Evolutionary conservation across 2,113 vertebrate species (phyloP).

Genomic region (Athene cunicularia): DNA sequence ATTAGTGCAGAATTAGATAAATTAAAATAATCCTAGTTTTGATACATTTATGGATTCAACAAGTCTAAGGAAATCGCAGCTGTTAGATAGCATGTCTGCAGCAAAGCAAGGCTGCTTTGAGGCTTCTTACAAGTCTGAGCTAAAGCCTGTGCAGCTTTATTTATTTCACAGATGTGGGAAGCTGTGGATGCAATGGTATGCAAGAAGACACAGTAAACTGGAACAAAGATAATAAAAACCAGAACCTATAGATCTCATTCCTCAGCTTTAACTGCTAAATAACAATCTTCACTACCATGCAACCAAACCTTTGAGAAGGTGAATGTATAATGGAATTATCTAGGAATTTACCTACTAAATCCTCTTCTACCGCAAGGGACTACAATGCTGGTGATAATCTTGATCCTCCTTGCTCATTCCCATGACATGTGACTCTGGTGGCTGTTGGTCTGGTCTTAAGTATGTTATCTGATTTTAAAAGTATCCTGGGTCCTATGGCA

Average conservation of each 20-base stretch:
- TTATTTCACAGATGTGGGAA: not conserved
- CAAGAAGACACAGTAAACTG: not conserved
- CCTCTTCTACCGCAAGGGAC: not conserved
- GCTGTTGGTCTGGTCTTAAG: not conserved
- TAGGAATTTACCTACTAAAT: not conserved
- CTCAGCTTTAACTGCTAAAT: not conserved
- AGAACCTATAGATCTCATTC: not conserved
- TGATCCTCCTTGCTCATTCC: not conserved
- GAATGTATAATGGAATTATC: not conserved
- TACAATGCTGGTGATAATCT: not conserved
- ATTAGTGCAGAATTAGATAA: not conserved
- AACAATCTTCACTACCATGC: not conserved
- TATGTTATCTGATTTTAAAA: not conserved
- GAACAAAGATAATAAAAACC: not conserved
- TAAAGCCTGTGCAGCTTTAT: not conserved
- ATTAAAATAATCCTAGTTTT: not conserved
- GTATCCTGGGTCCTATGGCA: not conserved
- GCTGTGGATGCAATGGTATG: not conserved
- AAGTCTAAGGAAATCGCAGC: not conserved
- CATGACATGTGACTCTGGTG: not conserved
- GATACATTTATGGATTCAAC: not conserved
- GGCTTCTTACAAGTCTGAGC: not conserved
- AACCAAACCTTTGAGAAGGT: not conserved
- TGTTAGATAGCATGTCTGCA: not conserved
- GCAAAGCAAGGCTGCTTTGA: not conserved